Percentiles rank a stretch among this genome's conserved stretches.
Evolutionary conservation across 37 sponge, comb jelly and placozoan genomes (phyloP).

Genomic region (Mnemiopsis leidyi): DNA sequence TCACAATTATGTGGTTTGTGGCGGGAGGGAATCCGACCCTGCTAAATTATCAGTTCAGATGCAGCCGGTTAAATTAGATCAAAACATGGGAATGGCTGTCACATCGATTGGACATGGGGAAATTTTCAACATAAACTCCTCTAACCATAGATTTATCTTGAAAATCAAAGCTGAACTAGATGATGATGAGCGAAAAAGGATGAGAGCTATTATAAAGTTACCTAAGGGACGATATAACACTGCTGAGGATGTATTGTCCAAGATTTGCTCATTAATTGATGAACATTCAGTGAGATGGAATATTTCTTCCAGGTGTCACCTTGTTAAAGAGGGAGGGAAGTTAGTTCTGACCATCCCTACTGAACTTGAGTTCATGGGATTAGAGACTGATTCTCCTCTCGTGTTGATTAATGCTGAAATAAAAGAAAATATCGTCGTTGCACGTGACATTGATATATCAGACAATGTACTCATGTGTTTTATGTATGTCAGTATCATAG

Average conservation of each 20-base stretch:
- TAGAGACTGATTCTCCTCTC: neutral
- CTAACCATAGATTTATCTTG: neutral
- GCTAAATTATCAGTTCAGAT: neutral
- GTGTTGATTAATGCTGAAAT: neutral
- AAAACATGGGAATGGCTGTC: neutral
- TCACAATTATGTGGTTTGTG: neutral
- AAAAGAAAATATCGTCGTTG: neutral
- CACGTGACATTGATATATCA: neutral
- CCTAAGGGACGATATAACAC: neutral
- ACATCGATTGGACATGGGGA: neutral
- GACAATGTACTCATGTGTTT: neutral
- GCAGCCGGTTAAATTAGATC: neutral
- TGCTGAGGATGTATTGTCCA: too few relatives aligned
- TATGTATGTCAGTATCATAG: constrained; percentile 5
- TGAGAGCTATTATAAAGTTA: neutral
- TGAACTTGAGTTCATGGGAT: neutral
- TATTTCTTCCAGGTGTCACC: neutral
- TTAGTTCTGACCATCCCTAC: neutral
- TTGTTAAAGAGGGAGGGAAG: neutral
- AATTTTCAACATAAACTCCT: neutral
- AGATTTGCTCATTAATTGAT: too few relatives aligned
- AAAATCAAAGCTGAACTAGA: neutral
- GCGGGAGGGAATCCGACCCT: neutral
- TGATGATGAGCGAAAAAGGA: neutral
- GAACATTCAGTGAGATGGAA: neutral